phyloP scores from a whole-genome alignment of 1,140 invertebrate species.

The Zeugodacus cucurbitae region DNA sequence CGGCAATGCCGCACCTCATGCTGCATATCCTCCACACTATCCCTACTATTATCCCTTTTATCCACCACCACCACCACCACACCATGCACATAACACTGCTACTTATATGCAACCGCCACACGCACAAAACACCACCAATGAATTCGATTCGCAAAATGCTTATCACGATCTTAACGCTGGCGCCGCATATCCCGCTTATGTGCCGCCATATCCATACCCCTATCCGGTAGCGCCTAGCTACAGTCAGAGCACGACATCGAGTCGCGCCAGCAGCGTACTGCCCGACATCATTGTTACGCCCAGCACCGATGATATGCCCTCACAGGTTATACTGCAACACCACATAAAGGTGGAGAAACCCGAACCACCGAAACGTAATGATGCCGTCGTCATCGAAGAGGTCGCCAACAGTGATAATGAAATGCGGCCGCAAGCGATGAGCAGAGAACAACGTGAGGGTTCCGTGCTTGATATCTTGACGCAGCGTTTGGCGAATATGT shows the following conservation, averaged over 20 bases:
- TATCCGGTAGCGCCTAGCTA: constrained; percentile 60
- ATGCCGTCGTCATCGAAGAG: constrained; percentile 60
- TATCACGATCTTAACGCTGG: constrained; percentile 33
- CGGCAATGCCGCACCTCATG: neutral
- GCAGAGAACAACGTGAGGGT: constrained; percentile 46
- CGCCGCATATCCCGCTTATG: constrained; percentile 47
- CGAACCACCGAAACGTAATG: constrained; percentile 53
- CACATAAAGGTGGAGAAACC: constrained; percentile 57
- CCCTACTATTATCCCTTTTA: constrained; percentile 60
- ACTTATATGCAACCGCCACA: neutral
- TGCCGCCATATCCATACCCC: constrained; percentile 51
- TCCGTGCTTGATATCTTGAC: constrained; percentile 59
- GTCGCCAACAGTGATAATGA: constrained; percentile 38
- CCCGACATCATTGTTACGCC: constrained; percentile 63
- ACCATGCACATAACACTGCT: constrained; percentile 47
- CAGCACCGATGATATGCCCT: constrained; percentile 61
- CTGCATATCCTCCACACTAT: constrained; percentile 44
- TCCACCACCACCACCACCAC: constrained; percentile 48
- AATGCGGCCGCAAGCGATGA: neutral
- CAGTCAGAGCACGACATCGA: constrained; percentile 53
- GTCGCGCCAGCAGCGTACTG: constrained; percentile 57
- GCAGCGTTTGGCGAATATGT: constrained; percentile 55
- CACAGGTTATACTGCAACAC: constrained; percentile 59
- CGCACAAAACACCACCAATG: neutral
- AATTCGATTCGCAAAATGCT: constrained; percentile 45